A percentile compares a stretch with the other conserved stretches of the same genome.
phyloP scores from a whole-genome alignment of 1,140 invertebrate species.

The Melitaea cinxia region DNA sequence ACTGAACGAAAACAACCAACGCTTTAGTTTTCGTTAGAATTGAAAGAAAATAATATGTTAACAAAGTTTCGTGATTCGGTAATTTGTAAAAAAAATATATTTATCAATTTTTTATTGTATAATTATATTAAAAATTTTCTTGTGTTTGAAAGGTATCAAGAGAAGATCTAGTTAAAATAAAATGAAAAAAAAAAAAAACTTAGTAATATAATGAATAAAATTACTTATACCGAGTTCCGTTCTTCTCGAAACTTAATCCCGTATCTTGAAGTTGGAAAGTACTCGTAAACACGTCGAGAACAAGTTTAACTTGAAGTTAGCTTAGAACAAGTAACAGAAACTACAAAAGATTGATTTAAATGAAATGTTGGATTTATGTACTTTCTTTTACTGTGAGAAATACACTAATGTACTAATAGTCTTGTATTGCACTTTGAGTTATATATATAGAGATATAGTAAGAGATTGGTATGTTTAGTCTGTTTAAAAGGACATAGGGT shows the following conservation, averaged over 20 bases:
- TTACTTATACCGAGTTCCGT: slow-evolving; percentile 1
- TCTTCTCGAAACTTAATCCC: slow-evolving; percentile 9
- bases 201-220: background rate
- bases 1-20: background rate
- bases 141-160: too few relatives aligned
- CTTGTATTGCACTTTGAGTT: background rate
- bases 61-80: too few relatives aligned
- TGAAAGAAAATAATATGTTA: too few relatives aligned
- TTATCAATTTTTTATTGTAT: too few relatives aligned
- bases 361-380: slow-evolving; percentile 2
- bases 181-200: background rate
- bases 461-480: background rate
- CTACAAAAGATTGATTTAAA: slow-evolving; percentile 10
- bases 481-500: too few relatives aligned
- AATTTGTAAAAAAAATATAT: too few relatives aligned
- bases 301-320: background rate
- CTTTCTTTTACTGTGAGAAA: background rate
- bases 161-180: too few relatives aligned
- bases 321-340: slow-evolving; percentile 6
- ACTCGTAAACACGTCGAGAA: background rate
- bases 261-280: slow-evolving; percentile 1
- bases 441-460: background rate
- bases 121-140: too few relatives aligned
- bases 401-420: background rate
- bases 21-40: background rate